Conservation (phyloP, 2,113 vertebrate genomes). For the Cyprinodon brontotheroides region DNA sequence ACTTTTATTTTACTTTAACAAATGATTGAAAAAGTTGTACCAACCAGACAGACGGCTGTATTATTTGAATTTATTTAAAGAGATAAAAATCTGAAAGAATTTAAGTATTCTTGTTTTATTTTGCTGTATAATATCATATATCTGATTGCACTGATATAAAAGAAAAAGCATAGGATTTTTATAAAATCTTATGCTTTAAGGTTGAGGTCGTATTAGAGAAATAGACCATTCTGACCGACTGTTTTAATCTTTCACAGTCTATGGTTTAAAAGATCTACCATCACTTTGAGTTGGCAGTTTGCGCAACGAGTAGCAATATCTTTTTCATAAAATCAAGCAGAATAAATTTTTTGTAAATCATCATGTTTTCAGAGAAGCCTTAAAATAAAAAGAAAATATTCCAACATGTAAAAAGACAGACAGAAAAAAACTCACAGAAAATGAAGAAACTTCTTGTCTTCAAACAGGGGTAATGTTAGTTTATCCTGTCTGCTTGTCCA, state of each 20-base stretch:
- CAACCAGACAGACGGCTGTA: not conserved
- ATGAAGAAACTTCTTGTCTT: not conserved
- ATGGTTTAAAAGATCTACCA: not conserved
- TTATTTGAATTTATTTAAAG: not conserved
- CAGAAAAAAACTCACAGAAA: conserved; percentile 34
- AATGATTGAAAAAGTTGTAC: not conserved
- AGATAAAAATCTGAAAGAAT: not conserved
- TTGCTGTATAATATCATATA: not conserved
- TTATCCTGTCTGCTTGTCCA: not conserved
- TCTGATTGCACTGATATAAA: too few relatives aligned
- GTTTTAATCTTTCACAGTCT: not conserved
- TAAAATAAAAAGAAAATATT: not conserved
- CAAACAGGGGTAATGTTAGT: not conserved
- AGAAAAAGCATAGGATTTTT: not conserved
- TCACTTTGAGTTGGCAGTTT: not conserved
- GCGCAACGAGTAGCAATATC: not conserved
- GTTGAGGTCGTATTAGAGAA: not conserved
- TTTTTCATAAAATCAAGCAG: too few relatives aligned
- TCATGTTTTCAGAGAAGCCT: not conserved
- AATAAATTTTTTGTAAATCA: not conserved
- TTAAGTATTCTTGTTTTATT: not conserved
- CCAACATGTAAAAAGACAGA: not conserved
- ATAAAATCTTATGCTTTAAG: not conserved
- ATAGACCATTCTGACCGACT: not conserved
- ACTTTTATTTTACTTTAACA: conserved; percentile 39